These are phyloP conservation scores for Phasianus colchicus DNA, from an alignment of 2,113 vertebrate species.

Conservation along the genomic window DNA sequence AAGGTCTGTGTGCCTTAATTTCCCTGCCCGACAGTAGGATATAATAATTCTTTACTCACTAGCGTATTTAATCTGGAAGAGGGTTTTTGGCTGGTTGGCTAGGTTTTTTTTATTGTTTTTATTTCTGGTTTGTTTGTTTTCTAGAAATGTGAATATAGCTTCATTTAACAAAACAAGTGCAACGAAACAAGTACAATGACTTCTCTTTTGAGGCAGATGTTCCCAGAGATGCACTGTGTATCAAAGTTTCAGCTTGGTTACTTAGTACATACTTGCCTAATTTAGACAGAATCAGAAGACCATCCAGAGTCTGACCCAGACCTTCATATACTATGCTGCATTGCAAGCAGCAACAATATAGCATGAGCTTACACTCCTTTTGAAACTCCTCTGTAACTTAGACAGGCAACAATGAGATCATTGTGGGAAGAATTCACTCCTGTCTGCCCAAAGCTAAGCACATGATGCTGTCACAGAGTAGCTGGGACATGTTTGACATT, in stretches of 20 bases:
- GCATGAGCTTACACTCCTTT: neutral
- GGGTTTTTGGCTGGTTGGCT: neutral
- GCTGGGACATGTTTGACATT: neutral
- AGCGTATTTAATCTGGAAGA: neutral
- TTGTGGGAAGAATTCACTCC: neutral
- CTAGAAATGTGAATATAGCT: neutral
- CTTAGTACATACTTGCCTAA: neutral
- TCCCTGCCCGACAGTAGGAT: neutral
- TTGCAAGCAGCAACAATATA: neutral
- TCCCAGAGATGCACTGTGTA: neutral
- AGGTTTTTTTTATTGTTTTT: neutral
- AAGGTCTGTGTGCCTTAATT: neutral
- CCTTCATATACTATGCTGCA: neutral
- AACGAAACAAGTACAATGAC: neutral
- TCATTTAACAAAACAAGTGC: neutral
- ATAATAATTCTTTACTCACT: neutral
- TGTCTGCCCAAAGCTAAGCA: neutral
- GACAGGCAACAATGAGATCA: neutral
- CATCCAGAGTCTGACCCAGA: neutral
- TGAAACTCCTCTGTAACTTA: neutral
- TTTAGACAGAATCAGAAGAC: neutral
- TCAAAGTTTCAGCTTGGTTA: neutral
- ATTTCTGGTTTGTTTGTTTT: neutral
- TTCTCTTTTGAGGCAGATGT: neutral
- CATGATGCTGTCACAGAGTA: neutral